phyloP scores from a whole-genome alignment of 2,888 invertebrate species.

The Ceramica pisi region DNA sequence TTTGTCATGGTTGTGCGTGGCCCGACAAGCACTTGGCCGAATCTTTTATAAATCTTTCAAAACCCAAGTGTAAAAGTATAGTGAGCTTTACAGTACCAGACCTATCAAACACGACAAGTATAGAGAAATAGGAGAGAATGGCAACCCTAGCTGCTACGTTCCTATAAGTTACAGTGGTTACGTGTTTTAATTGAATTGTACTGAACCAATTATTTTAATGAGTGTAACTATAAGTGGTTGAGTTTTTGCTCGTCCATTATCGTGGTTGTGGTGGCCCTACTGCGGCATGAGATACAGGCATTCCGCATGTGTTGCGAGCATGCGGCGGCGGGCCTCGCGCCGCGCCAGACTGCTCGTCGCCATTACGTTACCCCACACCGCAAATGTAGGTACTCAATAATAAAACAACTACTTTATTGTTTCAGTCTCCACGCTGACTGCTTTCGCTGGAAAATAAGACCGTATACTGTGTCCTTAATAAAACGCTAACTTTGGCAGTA shows the following conservation, averaged over 20 bases:
- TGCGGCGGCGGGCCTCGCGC: slow-evolving; percentile 46
- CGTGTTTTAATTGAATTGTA: slow-evolving; percentile 47
- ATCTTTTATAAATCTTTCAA: too few species aligned
- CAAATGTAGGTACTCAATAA: slow-evolving; percentile 61
- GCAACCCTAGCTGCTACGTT: slow-evolving; percentile 12
- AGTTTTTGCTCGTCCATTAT: slow-evolving; percentile 29
- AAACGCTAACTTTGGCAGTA: not conserved
- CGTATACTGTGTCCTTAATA: not conserved
- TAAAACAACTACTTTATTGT: slow-evolving; percentile 66
- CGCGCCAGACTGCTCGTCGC: slow-evolving; percentile 71
- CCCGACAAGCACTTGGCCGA: too few species aligned
- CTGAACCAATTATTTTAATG: slow-evolving; percentile 55
- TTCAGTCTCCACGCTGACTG: slow-evolving; percentile 54
- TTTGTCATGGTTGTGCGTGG: too few species aligned
- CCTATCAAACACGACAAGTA: not conserved
- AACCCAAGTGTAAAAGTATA: too few species aligned
- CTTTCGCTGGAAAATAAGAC: slow-evolving; percentile 34
- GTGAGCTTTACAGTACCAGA: not conserved
- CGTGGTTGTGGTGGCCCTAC: slow-evolving; percentile 39
- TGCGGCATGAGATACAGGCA: slow-evolving; percentile 52
- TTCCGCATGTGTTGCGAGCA: slow-evolving; percentile 62
- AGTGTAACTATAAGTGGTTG: slow-evolving; percentile 8
- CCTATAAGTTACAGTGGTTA: slow-evolving; percentile 41
- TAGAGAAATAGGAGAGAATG: not conserved
- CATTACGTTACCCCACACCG: slow-evolving; percentile 63